phyloP scores from a whole-genome alignment of 2,113 vertebrate genomes.

The Motacilla tschutschensis region DNA sequence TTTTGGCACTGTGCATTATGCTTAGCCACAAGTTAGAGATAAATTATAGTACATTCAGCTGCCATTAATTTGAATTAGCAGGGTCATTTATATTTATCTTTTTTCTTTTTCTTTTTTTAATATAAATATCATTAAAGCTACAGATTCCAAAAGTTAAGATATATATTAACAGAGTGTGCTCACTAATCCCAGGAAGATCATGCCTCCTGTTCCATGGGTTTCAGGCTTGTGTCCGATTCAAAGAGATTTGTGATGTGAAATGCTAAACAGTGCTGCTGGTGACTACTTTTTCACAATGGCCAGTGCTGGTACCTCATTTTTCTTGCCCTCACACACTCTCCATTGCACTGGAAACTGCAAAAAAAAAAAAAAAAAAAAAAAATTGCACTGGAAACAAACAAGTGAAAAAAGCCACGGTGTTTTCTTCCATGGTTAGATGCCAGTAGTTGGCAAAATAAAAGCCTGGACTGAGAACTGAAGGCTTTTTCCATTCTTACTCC shows the following conservation, averaged over 20 bases:
- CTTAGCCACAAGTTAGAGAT: constrained; percentile 36
- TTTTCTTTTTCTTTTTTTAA: not conserved
- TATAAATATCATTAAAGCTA: not conserved
- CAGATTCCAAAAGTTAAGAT: not conserved
- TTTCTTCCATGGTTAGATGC: constrained; percentile 19
- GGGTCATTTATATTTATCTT: not conserved
- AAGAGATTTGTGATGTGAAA: constrained; percentile 16
- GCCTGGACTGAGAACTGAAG: not conserved
- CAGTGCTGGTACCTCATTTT: not conserved
- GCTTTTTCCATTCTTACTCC: not conserved
- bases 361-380: not conserved
- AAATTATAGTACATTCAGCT: constrained; percentile 13
- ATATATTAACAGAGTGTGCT: not conserved
- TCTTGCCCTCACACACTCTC: not conserved
- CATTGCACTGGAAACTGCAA: not conserved
- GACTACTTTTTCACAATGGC: not conserved
- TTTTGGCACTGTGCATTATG: constrained; percentile 64
- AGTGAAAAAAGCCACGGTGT: not conserved
- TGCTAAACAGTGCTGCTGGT: not conserved
- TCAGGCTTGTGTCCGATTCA: constrained; percentile 13
- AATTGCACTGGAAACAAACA: not conserved
- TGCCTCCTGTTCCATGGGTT: constrained; percentile 9
- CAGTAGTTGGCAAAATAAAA: constrained; percentile 1
- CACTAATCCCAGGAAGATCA: constrained; percentile 12
- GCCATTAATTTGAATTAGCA: constrained; percentile 9